A percentile compares a stretch with the other conserved stretches of the same genome.
Conservation (phyloP, 2,797 vertebrate genomes). For the Oreochromis grahami region DNA sequence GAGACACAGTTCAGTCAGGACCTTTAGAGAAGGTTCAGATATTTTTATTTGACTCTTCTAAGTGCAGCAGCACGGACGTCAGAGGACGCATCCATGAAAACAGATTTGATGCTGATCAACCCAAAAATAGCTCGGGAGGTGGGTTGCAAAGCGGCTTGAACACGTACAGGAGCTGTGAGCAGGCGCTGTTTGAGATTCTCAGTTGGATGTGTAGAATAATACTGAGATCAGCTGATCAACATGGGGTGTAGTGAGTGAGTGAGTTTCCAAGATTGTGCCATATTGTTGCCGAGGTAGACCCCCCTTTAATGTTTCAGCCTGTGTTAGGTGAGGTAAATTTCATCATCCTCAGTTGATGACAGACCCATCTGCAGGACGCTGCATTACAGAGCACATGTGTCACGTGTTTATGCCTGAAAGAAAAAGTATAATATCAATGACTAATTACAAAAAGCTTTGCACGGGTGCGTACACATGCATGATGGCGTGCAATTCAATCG, state of each 20-base stretch:
- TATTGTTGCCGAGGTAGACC: neutral
- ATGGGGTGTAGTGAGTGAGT: neutral
- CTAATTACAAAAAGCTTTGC: neutral
- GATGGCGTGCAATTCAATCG: neutral
- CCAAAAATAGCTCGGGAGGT: neutral
- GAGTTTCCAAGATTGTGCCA: neutral
- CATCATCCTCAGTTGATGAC: neutral
- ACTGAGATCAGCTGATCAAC: neutral
- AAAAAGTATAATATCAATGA: neutral
- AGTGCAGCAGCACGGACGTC: neutral
- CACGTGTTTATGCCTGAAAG: neutral
- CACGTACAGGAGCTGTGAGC: neutral
- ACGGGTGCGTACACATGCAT: neutral
- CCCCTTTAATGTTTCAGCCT: fast-evolving
- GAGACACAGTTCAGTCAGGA: neutral
- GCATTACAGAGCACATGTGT: neutral
- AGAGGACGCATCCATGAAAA: fast-evolving
- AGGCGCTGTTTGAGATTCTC: neutral
- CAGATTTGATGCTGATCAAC: neutral
- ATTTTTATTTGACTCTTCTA: neutral
- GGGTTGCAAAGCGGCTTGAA: neutral
- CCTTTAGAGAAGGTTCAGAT: neutral
- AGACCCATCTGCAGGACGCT: neutral
- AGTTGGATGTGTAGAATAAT: neutral
- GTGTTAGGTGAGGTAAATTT: neutral